Percentiles rank a stretch among this genome's conserved stretches.
Conservation (phyloP, 2,113 vertebrate species). For the Ginglymostoma cirratum region DNA sequence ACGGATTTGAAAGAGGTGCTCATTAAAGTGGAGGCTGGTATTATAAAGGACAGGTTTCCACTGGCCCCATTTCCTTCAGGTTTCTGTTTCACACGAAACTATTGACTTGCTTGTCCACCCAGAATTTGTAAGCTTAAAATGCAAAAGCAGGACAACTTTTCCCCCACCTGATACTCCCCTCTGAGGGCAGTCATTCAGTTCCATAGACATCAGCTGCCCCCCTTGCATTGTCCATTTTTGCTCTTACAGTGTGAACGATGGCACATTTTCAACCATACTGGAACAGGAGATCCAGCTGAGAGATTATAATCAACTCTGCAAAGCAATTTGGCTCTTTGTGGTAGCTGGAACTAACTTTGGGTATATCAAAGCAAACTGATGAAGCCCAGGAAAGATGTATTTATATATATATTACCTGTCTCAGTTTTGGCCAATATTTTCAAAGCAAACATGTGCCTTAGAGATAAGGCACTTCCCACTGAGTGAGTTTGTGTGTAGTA, state of each 20-base stretch:
- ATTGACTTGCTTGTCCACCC: neutral
- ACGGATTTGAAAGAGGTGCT: neutral
- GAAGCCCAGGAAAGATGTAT: neutral
- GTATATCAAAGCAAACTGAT: neutral
- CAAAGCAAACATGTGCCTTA: neutral
- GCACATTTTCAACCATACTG: neutral
- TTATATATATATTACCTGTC: no score
- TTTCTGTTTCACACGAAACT: neutral
- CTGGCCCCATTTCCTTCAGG: neutral
- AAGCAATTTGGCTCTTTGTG: neutral
- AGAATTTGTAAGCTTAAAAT: conserved; percentile 7
- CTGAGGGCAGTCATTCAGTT: neutral
- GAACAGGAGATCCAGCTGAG: neutral
- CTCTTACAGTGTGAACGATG: neutral
- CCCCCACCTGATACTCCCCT: neutral
- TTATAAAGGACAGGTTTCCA: neutral
- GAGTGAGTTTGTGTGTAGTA: neutral
- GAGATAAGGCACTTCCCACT: neutral
- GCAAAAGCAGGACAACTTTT: neutral
- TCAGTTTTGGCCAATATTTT: neutral
- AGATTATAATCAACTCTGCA: neutral
- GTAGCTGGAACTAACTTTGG: neutral
- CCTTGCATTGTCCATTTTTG: neutral
- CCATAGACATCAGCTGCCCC: neutral
- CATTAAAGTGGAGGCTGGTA: neutral